Percentiles rank a stretch among this genome's conserved stretches.
Conservation (phyloP, 2,113 vertebrate species). For the Melanerpes formicivorus region DNA sequence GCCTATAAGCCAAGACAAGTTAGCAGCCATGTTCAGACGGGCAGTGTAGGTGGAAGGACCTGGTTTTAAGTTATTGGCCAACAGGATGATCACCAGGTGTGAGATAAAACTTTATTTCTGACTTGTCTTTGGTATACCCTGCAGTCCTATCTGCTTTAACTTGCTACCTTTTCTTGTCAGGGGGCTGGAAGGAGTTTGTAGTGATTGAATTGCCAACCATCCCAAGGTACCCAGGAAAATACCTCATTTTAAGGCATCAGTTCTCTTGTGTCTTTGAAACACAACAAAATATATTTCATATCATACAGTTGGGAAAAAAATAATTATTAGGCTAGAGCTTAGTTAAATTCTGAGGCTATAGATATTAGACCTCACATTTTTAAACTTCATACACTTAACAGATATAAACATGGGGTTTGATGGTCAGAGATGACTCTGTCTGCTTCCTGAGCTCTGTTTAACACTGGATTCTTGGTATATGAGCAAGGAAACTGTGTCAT, state of each 20-base stretch:
- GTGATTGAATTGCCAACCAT: neutral
- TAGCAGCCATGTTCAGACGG: neutral
- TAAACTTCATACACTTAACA: neutral
- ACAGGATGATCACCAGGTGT: neutral
- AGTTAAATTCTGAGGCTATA: neutral
- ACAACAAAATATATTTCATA: neutral
- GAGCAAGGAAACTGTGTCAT: neutral
- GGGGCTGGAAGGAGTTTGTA: neutral
- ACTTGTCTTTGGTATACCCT: neutral
- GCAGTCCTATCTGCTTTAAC: neutral
- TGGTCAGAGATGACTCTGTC: neutral
- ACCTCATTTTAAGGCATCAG: neutral
- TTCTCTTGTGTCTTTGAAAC: neutral
- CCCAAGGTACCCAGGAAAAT: neutral
- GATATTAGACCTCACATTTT: neutral
- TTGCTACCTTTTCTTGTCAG: neutral
- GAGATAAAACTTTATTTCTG: neutral
- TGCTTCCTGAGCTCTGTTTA: neutral
- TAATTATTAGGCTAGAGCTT: neutral
- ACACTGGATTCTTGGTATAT: neutral
- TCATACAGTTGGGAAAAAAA: neutral
- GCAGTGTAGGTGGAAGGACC: neutral
- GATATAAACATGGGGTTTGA: neutral
- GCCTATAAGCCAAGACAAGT: neutral
- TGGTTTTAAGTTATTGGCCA: neutral